Base-by-base conservation (phyloP, 2,113 vertebrate species). In the Pyrgilauda ruficollis region DNA sequence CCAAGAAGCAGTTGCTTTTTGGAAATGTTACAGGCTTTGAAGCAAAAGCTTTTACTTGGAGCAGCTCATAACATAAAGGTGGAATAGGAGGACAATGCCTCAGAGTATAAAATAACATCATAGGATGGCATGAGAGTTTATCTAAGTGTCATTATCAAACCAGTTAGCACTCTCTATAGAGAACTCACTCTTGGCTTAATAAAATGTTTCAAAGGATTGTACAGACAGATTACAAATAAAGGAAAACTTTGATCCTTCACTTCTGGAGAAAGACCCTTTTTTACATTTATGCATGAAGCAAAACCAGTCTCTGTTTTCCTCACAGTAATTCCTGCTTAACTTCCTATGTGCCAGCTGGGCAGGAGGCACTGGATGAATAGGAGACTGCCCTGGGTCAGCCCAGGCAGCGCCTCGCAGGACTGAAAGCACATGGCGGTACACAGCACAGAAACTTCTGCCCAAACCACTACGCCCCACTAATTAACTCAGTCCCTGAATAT, bases 341-440 rank as follows among this genome's bases (percentile, higher is more conserved):
- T 46, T n/a, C 30, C 56, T 4, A 35, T 19, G 18, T 30, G 52
- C 28, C 58, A 81, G 80, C 8, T 8, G 24, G 31, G 26, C 62
- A 37, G 44, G 1, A 50, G 62, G 43, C 53, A 30, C 15, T 9
- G 63, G 52, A 22, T 0, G 1, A 66, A 53, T 26, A 44, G 35
- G 24, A 70, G 52, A 23, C 14, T 10, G 9, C 13, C 31, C 20
- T 0, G 2, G 20, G 13, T 39, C 69, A 67, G 37, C 46, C 30
- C 52, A 47, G 10, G 22, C 30, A 37, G 15, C 1, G 58, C 37
- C 31, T 6, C 2, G 0, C 67, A 33, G 50, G 50, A 49, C 84
- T 43, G 30, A 33, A 69, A 59, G 68, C 41, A 47, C 35, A 43
- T 0, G 0, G 16, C 5, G 10, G 28, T 13, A 30, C 39, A 1